Percentiles rank a stretch among this genome's conserved stretches.
Conservation (phyloP, 2,888 invertebrate species). For the Rugalucina vietnamica region DNA sequence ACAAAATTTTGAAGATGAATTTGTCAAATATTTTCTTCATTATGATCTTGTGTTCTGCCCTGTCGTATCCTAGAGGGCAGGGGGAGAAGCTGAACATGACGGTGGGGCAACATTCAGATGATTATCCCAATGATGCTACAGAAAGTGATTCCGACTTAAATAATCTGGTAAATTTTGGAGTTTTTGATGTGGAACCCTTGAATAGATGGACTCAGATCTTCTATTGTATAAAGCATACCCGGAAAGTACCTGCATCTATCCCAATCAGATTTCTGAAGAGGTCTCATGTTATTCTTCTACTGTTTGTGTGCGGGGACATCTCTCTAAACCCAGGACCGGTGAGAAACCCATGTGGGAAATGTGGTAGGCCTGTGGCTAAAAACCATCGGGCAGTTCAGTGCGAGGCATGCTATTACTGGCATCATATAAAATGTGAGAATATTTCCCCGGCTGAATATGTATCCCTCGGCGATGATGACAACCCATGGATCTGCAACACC, state of each 20-base stretch:
- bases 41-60: not conserved
- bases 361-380: slow-evolving; percentile 20
- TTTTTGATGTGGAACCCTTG: not conserved
- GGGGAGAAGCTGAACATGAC: not conserved
- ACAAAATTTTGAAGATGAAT: not conserved
- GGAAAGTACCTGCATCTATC: not conserved
- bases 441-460: slow-evolving; percentile 15
- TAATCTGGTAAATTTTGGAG: not conserved
- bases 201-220: not conserved
- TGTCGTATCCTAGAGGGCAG: not conserved
- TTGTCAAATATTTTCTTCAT: not conserved
- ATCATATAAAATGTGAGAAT: slow-evolving; percentile 18
- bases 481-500: slow-evolving; percentile 26
- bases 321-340: slow-evolving; percentile 5
- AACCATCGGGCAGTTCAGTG: slow-evolving; percentile 26
- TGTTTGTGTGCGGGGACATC: slow-evolving; percentile 4
- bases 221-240: not conserved
- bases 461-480: not conserved
- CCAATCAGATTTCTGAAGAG: not conserved
- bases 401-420: slow-evolving; percentile 25
- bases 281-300: no score
- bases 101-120: not conserved
- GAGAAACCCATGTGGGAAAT: slow-evolving; percentile 11
- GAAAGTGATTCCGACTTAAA: not conserved
- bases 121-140: not conserved